These are phyloP conservation scores for Murina feae DNA, from an alignment of 2,113 vertebrate species.

Conservation along the genomic window DNA sequence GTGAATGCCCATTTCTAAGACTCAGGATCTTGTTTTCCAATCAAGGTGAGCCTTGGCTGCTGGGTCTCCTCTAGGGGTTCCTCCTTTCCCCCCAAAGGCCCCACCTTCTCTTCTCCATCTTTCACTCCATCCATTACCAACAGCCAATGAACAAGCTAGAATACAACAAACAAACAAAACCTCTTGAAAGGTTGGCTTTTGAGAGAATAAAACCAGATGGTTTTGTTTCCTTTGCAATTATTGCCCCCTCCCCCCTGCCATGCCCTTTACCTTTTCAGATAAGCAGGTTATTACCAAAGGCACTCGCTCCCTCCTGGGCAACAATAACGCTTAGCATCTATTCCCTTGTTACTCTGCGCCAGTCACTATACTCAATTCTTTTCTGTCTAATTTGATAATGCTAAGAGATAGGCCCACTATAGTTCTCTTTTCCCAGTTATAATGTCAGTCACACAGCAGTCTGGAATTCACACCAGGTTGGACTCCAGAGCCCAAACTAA, in stretches of 20 bases:
- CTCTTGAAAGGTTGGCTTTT: background rate
- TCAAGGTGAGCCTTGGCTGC: background rate
- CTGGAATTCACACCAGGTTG: background rate
- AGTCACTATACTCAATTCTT: background rate
- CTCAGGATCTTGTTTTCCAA: background rate
- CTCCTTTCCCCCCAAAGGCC: background rate
- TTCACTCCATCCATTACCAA: background rate
- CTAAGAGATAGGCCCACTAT: background rate
- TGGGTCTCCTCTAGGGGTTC: background rate
- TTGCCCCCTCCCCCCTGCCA: background rate
- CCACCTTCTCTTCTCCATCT: background rate
- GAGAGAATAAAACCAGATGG: background rate
- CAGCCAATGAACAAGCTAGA: background rate
- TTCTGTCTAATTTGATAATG: background rate
- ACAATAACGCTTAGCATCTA: background rate
- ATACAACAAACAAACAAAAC: background rate
- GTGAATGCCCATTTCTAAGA: background rate
- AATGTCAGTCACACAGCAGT: background rate
- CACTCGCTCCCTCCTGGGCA: background rate
- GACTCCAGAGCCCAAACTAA: background rate
- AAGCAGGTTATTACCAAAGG: background rate
- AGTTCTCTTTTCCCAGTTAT: background rate
- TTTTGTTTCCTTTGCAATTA: background rate
- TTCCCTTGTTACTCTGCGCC: background rate
- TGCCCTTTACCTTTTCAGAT: background rate